Base-by-base conservation (phyloP, 1,140 invertebrate genomes). In the Zaprionus taronus region DNA sequence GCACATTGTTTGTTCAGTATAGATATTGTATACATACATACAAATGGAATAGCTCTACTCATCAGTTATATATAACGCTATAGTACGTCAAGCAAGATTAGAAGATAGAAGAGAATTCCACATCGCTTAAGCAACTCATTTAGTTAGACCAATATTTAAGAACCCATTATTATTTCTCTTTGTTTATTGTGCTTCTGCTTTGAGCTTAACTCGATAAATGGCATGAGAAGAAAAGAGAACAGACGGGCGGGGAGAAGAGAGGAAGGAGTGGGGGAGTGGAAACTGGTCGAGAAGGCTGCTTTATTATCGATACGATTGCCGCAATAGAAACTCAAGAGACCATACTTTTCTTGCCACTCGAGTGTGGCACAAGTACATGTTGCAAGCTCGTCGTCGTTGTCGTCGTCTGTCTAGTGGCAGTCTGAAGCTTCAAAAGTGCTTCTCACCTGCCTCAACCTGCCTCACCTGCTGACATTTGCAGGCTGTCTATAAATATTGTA, bases 351-450 rank as follows among this genome's bases (percentile, higher is more conserved):
- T 72, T 72, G 63, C 51, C 66, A 70, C 66, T 49, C 28, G 11
- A 36, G 34, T 36, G 71, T 62, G 38, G 41, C 53, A 58, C 41
- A 56, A 36, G 34, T 47, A 47, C 41, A 26, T 74, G 81, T 68
- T 77, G 82, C 70, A 83, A 84, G 64, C 65, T 74, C 34, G 9
- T 34, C 9, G 31, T 34, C 31, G 31, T 34, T 9, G 31, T 17
- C 24, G 78, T 60, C n/a, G 47, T 56, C 5, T 51, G 76, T 63
- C 53, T 75, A 63, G 67, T 31, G 28, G 15, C 51, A 64, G 81
- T 65, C 62, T 77, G 83, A 86, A 86, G 83, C 80, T 62, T 66
- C 66, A 80, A 81, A 86, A 87, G 80, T 86, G 83, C 74, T 87
- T 80, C 83, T 79, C 79, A 86, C 82, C 70, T 84, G 62, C 56